Conservation (phyloP, 2,888 invertebrate species). For the Apamea anceps region DNA sequence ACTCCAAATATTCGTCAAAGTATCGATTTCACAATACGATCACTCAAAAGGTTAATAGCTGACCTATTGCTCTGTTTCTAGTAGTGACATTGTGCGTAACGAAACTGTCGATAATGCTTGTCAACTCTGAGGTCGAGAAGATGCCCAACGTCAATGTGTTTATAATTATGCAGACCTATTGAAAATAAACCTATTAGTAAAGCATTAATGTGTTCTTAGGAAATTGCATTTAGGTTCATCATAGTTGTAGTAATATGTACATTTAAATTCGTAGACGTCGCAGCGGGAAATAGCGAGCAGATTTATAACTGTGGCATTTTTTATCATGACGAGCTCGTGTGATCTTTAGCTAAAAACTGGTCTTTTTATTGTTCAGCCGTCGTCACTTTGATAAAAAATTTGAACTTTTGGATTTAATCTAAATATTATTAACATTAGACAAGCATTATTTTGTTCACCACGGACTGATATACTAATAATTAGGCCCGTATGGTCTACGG, state of each 20-base stretch:
- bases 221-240: conserved; percentile 33
- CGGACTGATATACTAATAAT: background rate
- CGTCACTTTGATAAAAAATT: background rate
- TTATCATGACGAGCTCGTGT: background rate
- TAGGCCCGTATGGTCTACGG: no score
- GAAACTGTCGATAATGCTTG: conserved; percentile 38
- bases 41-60: conserved; percentile 54
- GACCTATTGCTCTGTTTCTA: conserved; percentile 53
- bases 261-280: conserved; percentile 16
- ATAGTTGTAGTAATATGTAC: conserved; percentile 18
- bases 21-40: conserved; percentile 46
- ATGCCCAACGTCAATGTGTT: conserved; percentile 22
- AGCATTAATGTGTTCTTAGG: conserved; percentile 25
- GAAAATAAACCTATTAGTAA: conserved; percentile 42
- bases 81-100: conserved; percentile 42
- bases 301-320: conserved; percentile 5
- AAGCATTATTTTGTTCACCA: background rate
- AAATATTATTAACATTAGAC: background rate
- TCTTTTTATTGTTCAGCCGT: no score
- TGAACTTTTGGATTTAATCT: background rate
- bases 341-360: background rate
- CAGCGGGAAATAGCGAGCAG: background rate
- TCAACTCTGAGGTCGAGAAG: conserved; percentile 36
- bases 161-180: conserved; percentile 29
- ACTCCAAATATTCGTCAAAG: conserved; percentile 43